Evolutionary conservation across 2,888 invertebrate genomes (phyloP).

Genomic region (Eupithecia inturbata): DNA sequence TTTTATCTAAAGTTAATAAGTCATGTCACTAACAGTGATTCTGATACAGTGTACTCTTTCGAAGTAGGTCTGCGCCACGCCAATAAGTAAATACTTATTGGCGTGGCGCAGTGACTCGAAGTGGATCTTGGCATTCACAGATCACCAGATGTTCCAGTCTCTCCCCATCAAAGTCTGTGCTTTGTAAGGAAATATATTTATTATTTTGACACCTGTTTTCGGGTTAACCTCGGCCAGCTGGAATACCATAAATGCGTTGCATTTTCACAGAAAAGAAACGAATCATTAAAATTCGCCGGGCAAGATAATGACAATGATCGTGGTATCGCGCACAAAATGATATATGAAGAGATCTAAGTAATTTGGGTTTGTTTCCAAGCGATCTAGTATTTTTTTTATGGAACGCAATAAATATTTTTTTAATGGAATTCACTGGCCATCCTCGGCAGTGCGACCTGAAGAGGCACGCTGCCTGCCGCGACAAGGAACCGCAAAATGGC

Average conservation of each 20-base stretch:
- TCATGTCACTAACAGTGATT: no score
- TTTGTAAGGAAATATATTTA: background rate
- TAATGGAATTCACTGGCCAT: background rate
- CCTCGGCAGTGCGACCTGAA: background rate
- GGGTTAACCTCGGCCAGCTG: conserved; percentile 13
- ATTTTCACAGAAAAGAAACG: conserved; percentile 44
- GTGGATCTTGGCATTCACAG: no score
- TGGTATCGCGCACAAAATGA: conserved; percentile 38
- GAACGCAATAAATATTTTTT: background rate
- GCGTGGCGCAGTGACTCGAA: no score
- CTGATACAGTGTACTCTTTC: no score
- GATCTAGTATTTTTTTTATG: background rate
- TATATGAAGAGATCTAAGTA: conserved; percentile 34
- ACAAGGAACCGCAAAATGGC: background rate
- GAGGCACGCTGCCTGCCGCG: background rate
- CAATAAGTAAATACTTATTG: no score
- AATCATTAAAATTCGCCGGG: conserved; percentile 48
- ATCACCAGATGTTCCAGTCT: no score
- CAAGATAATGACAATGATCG: conserved; percentile 49
- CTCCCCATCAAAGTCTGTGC: no score
- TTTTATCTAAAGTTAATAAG: no score
- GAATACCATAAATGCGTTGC: conserved; percentile 40
- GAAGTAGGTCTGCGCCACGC: no score
- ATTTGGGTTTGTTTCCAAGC: conserved; percentile 26
- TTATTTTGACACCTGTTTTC: conserved; percentile 6